Percentiles rank a stretch among this genome's conserved stretches.
These are phyloP conservation scores for Siniperca obscura DNA, from an alignment of 2,797 vertebrate genomes.

Conservation along the genomic window DNA sequence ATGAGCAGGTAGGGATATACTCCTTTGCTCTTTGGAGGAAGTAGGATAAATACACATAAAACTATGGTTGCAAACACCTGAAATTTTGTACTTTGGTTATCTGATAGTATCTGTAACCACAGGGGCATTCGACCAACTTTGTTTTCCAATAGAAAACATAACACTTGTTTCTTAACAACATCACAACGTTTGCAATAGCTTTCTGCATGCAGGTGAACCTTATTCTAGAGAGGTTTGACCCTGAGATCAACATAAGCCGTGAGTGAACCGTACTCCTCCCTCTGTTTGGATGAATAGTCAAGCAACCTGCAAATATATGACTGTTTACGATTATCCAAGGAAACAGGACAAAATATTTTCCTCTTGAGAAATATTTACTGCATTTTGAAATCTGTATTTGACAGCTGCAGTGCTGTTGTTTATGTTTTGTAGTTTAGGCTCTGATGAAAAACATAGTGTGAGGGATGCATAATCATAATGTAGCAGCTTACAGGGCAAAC, in stretches of 20 bases:
- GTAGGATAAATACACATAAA: constrained; percentile 1
- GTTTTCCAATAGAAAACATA: constrained; percentile 20
- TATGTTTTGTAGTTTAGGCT: constrained; percentile 55
- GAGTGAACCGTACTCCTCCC: constrained; percentile 39
- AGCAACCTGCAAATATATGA: constrained; percentile 39
- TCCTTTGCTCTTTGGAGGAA: constrained; percentile 1
- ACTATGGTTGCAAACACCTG: neutral
- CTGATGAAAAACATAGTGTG: constrained; percentile 65
- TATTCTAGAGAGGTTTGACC: constrained; percentile 42
- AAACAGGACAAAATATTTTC: constrained; percentile 22
- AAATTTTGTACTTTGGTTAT: constrained; percentile 16
- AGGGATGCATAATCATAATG: constrained; percentile 51
- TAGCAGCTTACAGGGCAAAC: constrained; percentile 51
- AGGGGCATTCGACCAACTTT: neutral
- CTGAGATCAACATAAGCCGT: constrained; percentile 45
- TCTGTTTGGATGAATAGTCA: constrained; percentile 46
- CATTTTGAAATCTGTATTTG: constrained; percentile 53
- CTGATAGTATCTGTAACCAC: constrained; percentile 17
- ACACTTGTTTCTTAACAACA: constrained; percentile 25
- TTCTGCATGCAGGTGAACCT: constrained; percentile 32
- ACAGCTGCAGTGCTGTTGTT: constrained; percentile 56
- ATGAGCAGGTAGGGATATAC: constrained; percentile 12
- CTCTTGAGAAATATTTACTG: constrained; percentile 57
- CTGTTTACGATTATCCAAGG: constrained; percentile 32
- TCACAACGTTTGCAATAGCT: constrained; percentile 22